Percentiles rank a stretch among this genome's conserved stretches.
Conservation (phyloP, 2,797 vertebrate genomes). For the Lepus townsendii region DNA sequence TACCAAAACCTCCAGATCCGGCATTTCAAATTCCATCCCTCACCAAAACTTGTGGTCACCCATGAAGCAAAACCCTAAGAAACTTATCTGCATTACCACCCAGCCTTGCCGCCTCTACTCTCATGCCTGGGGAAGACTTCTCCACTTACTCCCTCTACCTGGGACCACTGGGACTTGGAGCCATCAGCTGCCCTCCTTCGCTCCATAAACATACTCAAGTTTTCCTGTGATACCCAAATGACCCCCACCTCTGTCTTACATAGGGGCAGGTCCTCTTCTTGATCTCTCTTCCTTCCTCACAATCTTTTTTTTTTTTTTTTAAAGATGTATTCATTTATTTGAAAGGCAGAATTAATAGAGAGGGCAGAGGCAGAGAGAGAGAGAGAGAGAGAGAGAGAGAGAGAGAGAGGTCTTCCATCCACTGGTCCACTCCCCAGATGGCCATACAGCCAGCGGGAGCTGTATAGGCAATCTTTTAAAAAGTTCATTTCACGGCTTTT, state of each 20-base stretch:
- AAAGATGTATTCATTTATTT: no score
- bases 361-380: no score
- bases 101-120: background rate
- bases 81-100: background rate
- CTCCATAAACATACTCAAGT: background rate
- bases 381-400: no score
- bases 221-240: background rate
- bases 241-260: background rate
- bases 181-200: background rate
- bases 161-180: background rate
- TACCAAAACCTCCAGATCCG: background rate
- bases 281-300: background rate
- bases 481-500: background rate
- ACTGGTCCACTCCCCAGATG: no score
- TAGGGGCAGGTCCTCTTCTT: background rate
- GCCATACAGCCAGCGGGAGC: no score
- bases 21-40: background rate
- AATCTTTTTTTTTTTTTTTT: no score
- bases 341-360: no score
- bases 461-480: background rate
- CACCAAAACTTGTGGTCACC: background rate
- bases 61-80: background rate
- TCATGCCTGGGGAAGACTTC: conserved; percentile 8
- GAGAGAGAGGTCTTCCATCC: no score
- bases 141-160: background rate